A percentile compares a stretch with the other conserved stretches of the same genome.
These are phyloP conservation scores for Orientallactaga bullata DNA, from an alignment of 2,113 vertebrate species.

Conservation along the genomic window DNA sequence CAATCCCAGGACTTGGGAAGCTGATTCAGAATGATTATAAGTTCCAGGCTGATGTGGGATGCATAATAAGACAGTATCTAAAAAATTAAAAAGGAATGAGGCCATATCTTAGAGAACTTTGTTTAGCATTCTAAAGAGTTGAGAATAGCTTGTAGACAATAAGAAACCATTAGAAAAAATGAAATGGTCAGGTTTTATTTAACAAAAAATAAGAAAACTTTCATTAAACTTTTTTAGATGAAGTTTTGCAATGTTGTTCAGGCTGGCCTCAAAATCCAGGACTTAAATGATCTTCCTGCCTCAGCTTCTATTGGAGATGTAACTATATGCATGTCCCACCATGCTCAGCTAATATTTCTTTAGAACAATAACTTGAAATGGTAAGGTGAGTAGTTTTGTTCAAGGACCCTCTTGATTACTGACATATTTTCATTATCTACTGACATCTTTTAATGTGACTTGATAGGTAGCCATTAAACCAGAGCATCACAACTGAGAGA, in stretches of 20 bases:
- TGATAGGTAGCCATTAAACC: neutral
- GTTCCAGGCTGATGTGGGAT: neutral
- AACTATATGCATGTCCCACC: neutral
- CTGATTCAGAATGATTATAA: neutral
- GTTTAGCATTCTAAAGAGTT: neutral
- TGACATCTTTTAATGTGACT: neutral
- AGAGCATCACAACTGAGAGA: neutral
- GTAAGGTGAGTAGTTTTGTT: neutral
- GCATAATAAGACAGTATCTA: too few relatives aligned
- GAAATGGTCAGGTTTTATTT: neutral
- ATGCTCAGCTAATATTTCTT: neutral
- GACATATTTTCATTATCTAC: neutral
- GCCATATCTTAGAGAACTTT: neutral
- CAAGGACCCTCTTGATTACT: neutral
- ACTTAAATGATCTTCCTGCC: neutral
- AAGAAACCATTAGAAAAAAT: neutral
- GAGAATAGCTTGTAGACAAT: neutral
- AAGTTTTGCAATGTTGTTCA: neutral
- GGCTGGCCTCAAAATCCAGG: too few relatives aligned
- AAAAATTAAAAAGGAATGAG: neutral
- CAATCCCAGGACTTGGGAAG: neutral
- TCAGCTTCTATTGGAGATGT: neutral
- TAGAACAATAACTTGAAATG: neutral
- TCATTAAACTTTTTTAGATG: neutral
- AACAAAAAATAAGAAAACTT: neutral